Percentiles rank a stretch among this genome's conserved stretches.
These are phyloP conservation scores for Acromyrmex echinatior DNA, from an alignment of 1,140 invertebrate genomes.

Conservation along the genomic window DNA sequence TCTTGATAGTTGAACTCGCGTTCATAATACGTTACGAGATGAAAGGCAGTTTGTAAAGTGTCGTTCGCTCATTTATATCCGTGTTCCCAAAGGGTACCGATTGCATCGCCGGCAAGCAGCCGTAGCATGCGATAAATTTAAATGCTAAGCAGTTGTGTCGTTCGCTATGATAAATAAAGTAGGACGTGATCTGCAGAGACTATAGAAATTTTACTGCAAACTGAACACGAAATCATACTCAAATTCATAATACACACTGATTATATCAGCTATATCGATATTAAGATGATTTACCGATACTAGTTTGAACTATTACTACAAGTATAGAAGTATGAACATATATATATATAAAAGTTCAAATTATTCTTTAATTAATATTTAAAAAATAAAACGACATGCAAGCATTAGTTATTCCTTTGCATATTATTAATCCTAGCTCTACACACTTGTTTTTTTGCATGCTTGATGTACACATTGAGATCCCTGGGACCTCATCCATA, in stretches of 20 bases:
- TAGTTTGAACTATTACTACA: not conserved
- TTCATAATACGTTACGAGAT: slow-evolving; percentile 4
- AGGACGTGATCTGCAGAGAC: slow-evolving; percentile 48
- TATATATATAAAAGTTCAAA: slow-evolving; percentile 12
- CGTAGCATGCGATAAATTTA: slow-evolving; percentile 48
- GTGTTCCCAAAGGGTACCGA: slow-evolving; percentile 43
- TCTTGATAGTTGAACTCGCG: slow-evolving; percentile 39
- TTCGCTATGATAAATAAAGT: slow-evolving; percentile 49
- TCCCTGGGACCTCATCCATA: too few relatives aligned
- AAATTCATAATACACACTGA: not conserved
- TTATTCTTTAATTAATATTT: not conserved
- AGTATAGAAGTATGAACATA: not conserved
- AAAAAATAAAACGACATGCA: not conserved
- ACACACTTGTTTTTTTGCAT: too few relatives aligned
- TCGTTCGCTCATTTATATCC: slow-evolving; percentile 55
- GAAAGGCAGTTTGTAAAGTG: slow-evolving; percentile 55
- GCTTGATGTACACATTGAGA: too few relatives aligned
- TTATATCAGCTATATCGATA: not conserved
- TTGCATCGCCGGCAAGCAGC: slow-evolving; percentile 21
- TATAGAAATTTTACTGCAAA: slow-evolving; percentile 39
- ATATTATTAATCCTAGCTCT: not conserved
- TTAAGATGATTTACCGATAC: not conserved
- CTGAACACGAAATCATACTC: not conserved
- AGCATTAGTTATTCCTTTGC: not conserved
- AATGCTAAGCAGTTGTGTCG: slow-evolving; percentile 54